Evolutionary conservation across 2,797 vertebrate genomes (phyloP), one percentile per base, ranked within the genome.

Genomic region (Cetoscarus ocellatus): DNA sequence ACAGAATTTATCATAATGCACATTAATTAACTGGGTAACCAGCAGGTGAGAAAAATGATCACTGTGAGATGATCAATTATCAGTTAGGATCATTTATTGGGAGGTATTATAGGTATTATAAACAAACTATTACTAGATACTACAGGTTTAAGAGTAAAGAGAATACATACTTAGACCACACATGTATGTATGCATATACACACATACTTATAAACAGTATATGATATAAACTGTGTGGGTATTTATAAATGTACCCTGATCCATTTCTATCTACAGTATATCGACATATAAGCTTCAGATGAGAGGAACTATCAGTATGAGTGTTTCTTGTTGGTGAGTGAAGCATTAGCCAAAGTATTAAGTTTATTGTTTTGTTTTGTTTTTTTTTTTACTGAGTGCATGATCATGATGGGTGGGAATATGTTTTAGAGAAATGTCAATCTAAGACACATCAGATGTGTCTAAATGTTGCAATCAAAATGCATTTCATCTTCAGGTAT

Each of bases 341-440:
- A 88, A 79, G 83, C 80, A 70, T 85, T 84, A 89, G 87, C 90
- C 90, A 90, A 90, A 91, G 83, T 88, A 84, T 91, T 90, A 77
- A 12, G 60, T 87, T 86, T 70, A 44, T 27, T 27, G 70, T 45
- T 42, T 77, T 61, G 55, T n/a, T n/a, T n/a, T n/a, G n/a, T 85
- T 85, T 73, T 82, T 67, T 87, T 86, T 82, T 73, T 62, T 61
- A 13, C 6, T 13, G 69, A 72, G 72, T 76, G 85, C 77, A 51
- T 81, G 73, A 72, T 69, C 47, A 62, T 84, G 47, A 72, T 18
- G 61, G 69, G 70, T 72, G 65, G 52, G 50, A 42, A 44, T 77
- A 58, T 64, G 58, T 84, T 49, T 76, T 80, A 75, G 73, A 84
- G 68, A 84, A 51, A 68, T 78, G 76, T 64, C 87, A 67, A 85